Conservation (phyloP, 2,888 invertebrate species). For the Cryptocephalus primarius region DNA sequence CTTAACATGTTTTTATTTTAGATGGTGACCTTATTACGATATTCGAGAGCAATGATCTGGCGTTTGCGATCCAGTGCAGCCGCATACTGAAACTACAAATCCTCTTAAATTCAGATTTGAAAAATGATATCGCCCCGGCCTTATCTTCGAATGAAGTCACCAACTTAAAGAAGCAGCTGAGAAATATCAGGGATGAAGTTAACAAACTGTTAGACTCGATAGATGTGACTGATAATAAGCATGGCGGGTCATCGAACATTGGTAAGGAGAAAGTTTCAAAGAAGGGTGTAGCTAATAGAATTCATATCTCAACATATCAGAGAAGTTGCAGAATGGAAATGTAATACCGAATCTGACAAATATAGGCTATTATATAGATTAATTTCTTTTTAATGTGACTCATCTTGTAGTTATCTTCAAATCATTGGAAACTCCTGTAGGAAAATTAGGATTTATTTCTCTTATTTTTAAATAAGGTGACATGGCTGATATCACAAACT, state of each 20-base stretch:
- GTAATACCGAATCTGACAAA: too few species aligned
- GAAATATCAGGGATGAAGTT: slow-evolving; percentile 46
- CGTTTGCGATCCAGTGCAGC: slow-evolving; percentile 58
- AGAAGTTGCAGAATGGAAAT: too few species aligned
- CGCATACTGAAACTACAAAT: slow-evolving; percentile 53
- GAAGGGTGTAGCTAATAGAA: too few species aligned
- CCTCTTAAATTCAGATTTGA: slow-evolving; percentile 36
- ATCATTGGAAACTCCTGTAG: too few species aligned
- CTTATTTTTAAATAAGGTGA: too few species aligned
- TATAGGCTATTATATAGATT: too few species aligned
- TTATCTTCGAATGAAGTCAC: slow-evolving; percentile 33
- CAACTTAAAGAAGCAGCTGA: slow-evolving; percentile 37
- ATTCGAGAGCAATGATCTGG: slow-evolving; percentile 56
- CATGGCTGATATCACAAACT: too few species aligned
- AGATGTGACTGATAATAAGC: slow-evolving; percentile 28
- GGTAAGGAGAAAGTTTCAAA: slow-evolving; percentile 9
- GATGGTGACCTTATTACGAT: slow-evolving; percentile 63
- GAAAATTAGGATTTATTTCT: too few species aligned
- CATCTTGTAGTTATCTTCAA: not conserved
- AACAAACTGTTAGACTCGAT: slow-evolving; percentile 47
- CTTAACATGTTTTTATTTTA: slow-evolving; percentile 21
- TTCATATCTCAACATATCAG: too few species aligned
- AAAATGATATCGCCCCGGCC: slow-evolving; percentile 19
- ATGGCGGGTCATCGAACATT: slow-evolving; percentile 12
- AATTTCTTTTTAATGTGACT: not conserved